Evolutionary conservation across 53 echinoderm and acorn worm genomes (phyloP).

Genomic region (Antedon mediterranea): DNA sequence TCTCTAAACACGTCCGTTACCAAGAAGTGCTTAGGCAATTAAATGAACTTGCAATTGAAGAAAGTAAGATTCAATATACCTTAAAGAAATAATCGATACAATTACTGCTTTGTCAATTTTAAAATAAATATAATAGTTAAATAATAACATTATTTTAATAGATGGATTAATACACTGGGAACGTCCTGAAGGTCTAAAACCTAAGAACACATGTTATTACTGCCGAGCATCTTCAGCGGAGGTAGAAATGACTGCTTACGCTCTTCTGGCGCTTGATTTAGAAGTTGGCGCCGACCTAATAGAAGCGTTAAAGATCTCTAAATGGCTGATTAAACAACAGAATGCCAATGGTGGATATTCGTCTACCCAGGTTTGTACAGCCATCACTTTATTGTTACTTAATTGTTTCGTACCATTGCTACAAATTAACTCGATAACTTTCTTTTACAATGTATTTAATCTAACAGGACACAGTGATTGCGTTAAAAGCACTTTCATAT

Average conservation of each 20-base stretch:
- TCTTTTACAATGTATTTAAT: not conserved
- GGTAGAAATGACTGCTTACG: conserved; percentile 73
- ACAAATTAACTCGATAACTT: too few relatives aligned
- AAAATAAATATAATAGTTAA: too few relatives aligned
- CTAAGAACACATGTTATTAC: not conserved
- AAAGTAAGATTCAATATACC: not conserved
- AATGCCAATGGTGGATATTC: conserved; percentile 44
- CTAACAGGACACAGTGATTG: conserved; percentile 77
- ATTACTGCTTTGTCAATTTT: too few relatives aligned
- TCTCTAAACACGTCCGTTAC: not conserved
- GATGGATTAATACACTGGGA: conserved; percentile 52
- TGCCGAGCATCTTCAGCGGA: conserved; percentile 35
- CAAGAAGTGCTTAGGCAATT: not conserved
- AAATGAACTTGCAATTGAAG: not conserved
- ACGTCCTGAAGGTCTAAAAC: conserved; percentile 20
- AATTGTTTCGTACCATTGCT: too few relatives aligned
- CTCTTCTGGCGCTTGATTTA: conserved; percentile 20
- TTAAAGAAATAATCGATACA: too few relatives aligned
- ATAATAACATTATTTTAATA: not conserved
- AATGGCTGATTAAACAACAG: conserved; percentile 43
- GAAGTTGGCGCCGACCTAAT: not conserved
- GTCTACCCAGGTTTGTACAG: conserved; percentile 48
- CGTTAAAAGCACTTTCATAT: conserved; percentile 58
- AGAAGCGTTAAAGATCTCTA: conserved; percentile 27
- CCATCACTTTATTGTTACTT: too few relatives aligned